Conservation (phyloP, 2,113 vertebrate species). For the Oncorhynchus tshawytscha region DNA sequence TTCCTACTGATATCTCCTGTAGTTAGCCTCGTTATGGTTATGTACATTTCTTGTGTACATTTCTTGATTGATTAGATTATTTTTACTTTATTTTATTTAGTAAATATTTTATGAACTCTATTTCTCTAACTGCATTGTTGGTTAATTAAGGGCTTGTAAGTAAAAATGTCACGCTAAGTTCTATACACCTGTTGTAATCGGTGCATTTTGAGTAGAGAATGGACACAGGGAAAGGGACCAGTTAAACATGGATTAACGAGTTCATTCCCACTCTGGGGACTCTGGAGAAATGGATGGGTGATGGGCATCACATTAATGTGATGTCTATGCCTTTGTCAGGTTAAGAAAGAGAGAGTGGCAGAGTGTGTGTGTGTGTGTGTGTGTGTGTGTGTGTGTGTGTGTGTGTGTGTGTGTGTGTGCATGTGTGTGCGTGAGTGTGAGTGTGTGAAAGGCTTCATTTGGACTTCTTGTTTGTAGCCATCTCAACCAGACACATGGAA, state of each 20-base stretch:
- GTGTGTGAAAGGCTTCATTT: neutral
- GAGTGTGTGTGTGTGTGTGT: neutral
- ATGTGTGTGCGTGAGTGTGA: neutral
- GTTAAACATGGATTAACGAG: neutral
- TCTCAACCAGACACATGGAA: neutral
- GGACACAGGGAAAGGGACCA: neutral
- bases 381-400: neutral
- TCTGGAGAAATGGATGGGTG: neutral
- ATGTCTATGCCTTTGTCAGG: neutral
- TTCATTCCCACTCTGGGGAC: neutral
- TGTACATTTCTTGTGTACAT: no score
- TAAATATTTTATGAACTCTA: no score
- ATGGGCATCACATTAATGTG: constrained; percentile 8
- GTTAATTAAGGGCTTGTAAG: no score
- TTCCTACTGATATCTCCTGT: no score
- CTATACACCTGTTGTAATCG: no score
- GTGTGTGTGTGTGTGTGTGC: neutral
- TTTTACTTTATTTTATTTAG: no score
- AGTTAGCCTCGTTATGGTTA: no score
- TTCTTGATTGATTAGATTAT: no score
- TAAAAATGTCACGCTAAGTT: no score
- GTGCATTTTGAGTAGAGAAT: no score
- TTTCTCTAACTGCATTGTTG: no score
- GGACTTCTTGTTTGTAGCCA: neutral
- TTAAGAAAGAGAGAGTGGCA: neutral